phyloP scores from a whole-genome alignment of 2,888 invertebrate species.

The Ennomos erosarius region DNA sequence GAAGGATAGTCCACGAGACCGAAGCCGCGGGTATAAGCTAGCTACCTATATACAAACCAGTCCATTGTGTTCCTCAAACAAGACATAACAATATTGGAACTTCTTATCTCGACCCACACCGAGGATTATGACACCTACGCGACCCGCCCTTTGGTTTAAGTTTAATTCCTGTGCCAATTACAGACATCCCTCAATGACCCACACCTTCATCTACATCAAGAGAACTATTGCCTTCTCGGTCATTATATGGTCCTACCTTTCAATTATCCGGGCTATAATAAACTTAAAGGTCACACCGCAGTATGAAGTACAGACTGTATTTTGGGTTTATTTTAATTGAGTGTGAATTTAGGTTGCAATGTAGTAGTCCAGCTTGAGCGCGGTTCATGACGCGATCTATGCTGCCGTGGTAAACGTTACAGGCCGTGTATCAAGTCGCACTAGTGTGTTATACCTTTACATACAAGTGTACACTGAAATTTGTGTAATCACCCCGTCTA shows the following conservation, averaged over 20 bases:
- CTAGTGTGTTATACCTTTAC: no score
- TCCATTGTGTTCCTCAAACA: no score
- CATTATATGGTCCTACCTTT: slow-evolving; percentile 33
- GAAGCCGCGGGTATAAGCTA: no score
- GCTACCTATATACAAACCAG: no score
- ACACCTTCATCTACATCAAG: slow-evolving; percentile 11
- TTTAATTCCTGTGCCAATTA: slow-evolving; percentile 20
- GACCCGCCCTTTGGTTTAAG: slow-evolving; percentile 16
- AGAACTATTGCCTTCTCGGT: slow-evolving; percentile 21
- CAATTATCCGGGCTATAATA: slow-evolving; percentile 36
- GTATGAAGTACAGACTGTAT: slow-evolving; percentile 8
- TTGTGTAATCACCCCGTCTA: no score
- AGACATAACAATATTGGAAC: no score
- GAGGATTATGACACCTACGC: not conserved
- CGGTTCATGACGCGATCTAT: no score
- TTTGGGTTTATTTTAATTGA: not conserved
- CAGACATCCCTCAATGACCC: not conserved
- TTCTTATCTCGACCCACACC: not conserved
- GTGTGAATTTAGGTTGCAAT: not conserved
- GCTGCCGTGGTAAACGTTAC: no score
- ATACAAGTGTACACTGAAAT: no score
- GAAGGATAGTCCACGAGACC: no score
- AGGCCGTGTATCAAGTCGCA: no score
- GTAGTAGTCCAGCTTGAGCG: not conserved
- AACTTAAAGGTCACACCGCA: slow-evolving; percentile 30